Evolutionary conservation across 2,888 invertebrate species (phyloP), one percentile per base, ranked within the genome.

Genomic region (Lumbricus terrestris): DNA sequence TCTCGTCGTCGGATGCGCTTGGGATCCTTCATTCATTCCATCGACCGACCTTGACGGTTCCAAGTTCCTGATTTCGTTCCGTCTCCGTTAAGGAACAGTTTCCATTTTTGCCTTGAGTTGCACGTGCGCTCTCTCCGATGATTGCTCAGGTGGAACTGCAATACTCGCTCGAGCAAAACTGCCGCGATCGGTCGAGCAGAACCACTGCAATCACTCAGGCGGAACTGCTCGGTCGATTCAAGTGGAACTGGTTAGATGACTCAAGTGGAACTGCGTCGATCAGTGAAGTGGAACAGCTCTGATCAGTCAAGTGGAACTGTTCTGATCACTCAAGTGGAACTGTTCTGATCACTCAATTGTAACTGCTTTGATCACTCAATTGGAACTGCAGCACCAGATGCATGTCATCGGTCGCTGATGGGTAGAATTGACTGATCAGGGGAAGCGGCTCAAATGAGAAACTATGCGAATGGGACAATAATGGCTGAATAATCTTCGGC

Each of bases 131-230:
- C 69, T 8, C 69, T 69, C 8, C 29, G n/a, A n/a, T 69, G 29
- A 69, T 69, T n/a, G 69, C 69, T n/a, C 69, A 69, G 69, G 69
- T 69, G 69, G n/a, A 69, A 69, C 69, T 69, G 69, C 69, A n/a
- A 69, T 69, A 69, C 29, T 69, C 69, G n/a, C 69, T 8, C 0
- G 8, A 69, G 69, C 69, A 13, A n/a, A n/a, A 69, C 69, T 69
- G n/a, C n/a, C n/a, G 13, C n/a, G 69, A n/a, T 69, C 29, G 69
- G 29, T 69, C 69, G 1, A 69, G 69, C 29, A n/a, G 69, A 69
- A 29, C 69, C 8, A 11, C 69, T 69, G 8, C n/a, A n/a, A 69
- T 69, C n/a, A n/a, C 8, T n/a, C 69, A 69, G n/a, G 69, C n/a
- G n/a, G 69, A n/a, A 69, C 69, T n/a, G n/a, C n/a, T 29, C 29